A percentile compares a stretch with the other conserved stretches of the same genome.
These are phyloP conservation scores for Sesia apiformis DNA, from an alignment of 2,888 invertebrate species.

Conservation along the genomic window DNA sequence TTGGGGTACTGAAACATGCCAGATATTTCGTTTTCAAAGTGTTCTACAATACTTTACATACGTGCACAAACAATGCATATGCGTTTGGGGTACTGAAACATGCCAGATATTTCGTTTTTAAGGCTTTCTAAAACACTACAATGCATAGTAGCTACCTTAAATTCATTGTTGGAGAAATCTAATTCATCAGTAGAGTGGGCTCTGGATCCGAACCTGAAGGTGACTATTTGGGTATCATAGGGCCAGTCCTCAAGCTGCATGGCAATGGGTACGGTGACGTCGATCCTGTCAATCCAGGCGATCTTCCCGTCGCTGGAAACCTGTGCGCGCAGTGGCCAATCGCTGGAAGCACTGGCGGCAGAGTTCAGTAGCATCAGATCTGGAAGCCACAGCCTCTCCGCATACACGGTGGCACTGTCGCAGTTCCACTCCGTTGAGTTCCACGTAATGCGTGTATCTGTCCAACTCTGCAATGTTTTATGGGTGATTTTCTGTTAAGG, in stretches of 20 bases:
- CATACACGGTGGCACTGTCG: constrained; percentile 73
- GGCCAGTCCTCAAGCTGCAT: constrained; percentile 80
- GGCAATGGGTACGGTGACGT: constrained; percentile 38
- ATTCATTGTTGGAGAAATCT: constrained; percentile 32
- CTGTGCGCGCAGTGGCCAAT: constrained; percentile 80
- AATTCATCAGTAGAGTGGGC: constrained; percentile 77
- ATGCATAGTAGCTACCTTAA: constrained; percentile 20
- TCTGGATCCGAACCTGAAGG: constrained; percentile 83
- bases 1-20: too few relatives aligned
- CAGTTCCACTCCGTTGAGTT: constrained; percentile 79
- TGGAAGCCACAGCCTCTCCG: constrained; percentile 86
- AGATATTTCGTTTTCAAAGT: too few relatives aligned
- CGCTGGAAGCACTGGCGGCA: constrained; percentile 75
- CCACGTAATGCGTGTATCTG: constrained; percentile 83
- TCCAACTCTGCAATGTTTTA: constrained; percentile 77
- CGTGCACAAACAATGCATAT: background rate
- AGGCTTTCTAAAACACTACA: too few relatives aligned
- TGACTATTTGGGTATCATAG: constrained; percentile 79
- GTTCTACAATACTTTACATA: too few relatives aligned
- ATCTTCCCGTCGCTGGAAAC: constrained; percentile 78
- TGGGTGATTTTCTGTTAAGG: too few relatives aligned
- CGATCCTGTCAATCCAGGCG: constrained; percentile 34
- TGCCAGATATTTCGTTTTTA: too few relatives aligned
- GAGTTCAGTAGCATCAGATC: constrained; percentile 83
- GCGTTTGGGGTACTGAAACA: too few relatives aligned